These are phyloP conservation scores for Podiceps cristatus DNA, from an alignment of 2,113 vertebrate genomes.

Conservation along the genomic window DNA sequence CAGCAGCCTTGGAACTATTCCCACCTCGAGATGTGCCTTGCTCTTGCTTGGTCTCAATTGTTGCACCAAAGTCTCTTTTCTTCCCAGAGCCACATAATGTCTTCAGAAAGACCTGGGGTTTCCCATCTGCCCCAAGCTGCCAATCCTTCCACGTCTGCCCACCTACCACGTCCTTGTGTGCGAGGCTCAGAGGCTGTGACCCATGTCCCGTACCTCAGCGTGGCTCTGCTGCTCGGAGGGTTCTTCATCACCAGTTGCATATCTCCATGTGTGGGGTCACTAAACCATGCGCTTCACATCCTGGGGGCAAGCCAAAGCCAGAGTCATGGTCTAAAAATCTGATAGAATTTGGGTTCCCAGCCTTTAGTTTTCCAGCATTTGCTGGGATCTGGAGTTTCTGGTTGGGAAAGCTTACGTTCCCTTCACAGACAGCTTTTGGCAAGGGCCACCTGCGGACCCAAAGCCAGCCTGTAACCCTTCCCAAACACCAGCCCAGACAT, in stretches of 20 bases:
- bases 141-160: not conserved
- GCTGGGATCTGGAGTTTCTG: not conserved
- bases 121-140: not conserved
- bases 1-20: not conserved
- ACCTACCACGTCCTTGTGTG: accelerated
- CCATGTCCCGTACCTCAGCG: accelerated
- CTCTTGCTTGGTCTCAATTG: not conserved
- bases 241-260: not conserved
- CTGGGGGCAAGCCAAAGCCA: not conserved
- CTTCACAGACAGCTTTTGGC: not conserved
- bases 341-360: not conserved
- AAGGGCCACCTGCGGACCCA: not conserved
- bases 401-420: not conserved
- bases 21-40: not conserved
- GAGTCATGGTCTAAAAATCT: not conserved
- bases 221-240: not conserved
- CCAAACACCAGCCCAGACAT: not conserved
- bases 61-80: not conserved
- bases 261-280: not conserved
- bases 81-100: not conserved
- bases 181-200: not conserved
- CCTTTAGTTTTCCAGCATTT: not conserved
- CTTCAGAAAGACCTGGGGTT: not conserved
- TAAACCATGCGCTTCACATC: not conserved
- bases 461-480: not conserved